phyloP scores from a whole-genome alignment of 2,888 invertebrate genomes.

The Nomada goodeniana region DNA sequence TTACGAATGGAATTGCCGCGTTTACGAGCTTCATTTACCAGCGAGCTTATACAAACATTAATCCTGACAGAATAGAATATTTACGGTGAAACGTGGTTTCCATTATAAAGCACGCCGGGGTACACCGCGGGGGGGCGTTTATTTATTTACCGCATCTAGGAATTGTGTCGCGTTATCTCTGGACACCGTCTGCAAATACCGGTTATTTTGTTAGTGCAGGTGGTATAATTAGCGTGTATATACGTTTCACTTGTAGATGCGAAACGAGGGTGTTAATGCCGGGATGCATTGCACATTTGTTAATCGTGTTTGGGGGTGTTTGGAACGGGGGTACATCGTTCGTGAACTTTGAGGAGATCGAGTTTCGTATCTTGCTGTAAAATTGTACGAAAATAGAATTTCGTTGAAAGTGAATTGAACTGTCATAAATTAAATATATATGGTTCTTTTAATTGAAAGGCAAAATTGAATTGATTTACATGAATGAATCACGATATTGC shows the following conservation, averaged over 20 bases:
- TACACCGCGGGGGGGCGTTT: conserved; percentile 8
- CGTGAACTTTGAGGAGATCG: conserved; percentile 12
- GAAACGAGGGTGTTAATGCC: conserved; percentile 21
- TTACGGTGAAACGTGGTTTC: conserved; percentile 25
- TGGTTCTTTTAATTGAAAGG: not conserved
- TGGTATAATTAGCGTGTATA: conserved; percentile 31
- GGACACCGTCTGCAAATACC: conserved; percentile 13
- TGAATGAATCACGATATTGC: not conserved
- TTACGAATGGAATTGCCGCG: not conserved
- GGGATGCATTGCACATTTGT: not conserved
- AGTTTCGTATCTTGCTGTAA: not conserved
- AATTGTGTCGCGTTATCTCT: conserved; percentile 23
- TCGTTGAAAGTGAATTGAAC: not conserved
- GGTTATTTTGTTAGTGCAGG: conserved; percentile 18
- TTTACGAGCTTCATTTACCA: not conserved
- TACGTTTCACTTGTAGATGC: conserved; percentile 39
- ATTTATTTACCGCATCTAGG: conserved; percentile 36
- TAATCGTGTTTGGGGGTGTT: not conserved
- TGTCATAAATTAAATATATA: not conserved
- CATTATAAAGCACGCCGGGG: not conserved
- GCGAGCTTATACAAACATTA: conserved; percentile 31
- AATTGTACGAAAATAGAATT: not conserved
- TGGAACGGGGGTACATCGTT: not conserved
- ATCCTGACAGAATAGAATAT: conserved; percentile 32
- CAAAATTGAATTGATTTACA: not conserved